Evolutionary conservation across 1,140 invertebrate genomes (phyloP).

Genomic region (Drosophila nikananu): DNA sequence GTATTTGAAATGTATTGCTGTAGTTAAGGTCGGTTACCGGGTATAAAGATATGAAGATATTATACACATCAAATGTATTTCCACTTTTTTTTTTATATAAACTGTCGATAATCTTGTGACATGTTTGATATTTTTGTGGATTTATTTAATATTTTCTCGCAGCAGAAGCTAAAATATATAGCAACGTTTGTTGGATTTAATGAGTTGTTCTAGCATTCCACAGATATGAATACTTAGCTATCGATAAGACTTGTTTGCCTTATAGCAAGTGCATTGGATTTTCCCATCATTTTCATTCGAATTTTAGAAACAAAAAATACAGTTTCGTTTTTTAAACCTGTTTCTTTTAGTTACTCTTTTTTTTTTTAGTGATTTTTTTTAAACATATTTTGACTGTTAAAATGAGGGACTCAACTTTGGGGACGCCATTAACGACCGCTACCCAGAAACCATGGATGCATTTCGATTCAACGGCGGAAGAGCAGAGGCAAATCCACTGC

Average conservation of each 20-base stretch:
- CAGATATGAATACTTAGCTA: too few species aligned
- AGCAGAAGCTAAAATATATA: neutral
- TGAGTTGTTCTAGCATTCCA: neutral
- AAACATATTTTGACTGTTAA: neutral
- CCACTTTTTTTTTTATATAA: slow-evolving; percentile 3
- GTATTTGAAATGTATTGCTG: slow-evolving; percentile 24
- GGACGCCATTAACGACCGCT: neutral
- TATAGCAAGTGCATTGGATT: neutral
- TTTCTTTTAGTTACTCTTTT: slow-evolving; percentile 23
- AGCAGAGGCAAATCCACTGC: slow-evolving; percentile 46
- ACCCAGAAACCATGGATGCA: slow-evolving; percentile 40
- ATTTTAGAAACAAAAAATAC: slow-evolving; percentile 29
- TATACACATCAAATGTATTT: neutral
- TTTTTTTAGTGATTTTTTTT: slow-evolving; percentile 33
- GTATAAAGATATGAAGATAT: slow-evolving; percentile 16
- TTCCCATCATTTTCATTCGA: slow-evolving; percentile 12
- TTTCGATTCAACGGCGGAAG: slow-evolving; percentile 35
- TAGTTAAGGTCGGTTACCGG: neutral
- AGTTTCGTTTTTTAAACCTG: slow-evolving; percentile 15
- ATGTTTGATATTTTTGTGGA: neutral
- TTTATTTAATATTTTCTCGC: neutral
- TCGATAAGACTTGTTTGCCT: too few species aligned
- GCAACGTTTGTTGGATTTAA: neutral
- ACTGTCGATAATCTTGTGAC: slow-evolving; percentile 3
- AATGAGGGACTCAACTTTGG: neutral